Evolutionary conservation across 2,797 vertebrate species (phyloP), one percentile per base, ranked within the genome.

Genomic region (Knipowitschia caucasica): DNA sequence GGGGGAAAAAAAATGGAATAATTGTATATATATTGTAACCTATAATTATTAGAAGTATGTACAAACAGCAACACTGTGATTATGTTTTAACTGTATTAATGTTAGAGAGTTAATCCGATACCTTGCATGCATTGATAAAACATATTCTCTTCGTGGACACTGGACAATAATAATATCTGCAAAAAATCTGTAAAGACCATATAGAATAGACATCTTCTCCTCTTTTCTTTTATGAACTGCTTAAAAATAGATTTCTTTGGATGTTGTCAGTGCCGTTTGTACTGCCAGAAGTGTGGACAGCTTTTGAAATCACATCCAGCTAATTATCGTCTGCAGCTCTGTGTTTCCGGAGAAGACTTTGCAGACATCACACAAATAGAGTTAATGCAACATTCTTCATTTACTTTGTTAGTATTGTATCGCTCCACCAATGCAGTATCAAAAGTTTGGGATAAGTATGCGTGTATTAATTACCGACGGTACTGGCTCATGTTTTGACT

Each of bases 221-320:
- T 40, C 15, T 24, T 7, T 43, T 3, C 39, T 54, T 20, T 18
- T 21, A 6, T 26, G 23, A 53, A 44, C 29, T 49, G 24, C 38
- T 40, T 64, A 56, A 69, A 70, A 77, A 71, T 62, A 63, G 52
- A 44, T 54, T 35, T 2, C 64, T 33, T 45, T 44, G 25, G 50
- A 55, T 53, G 50, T 44, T 43, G 53, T 63, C 45, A 51, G n/a
- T 4, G 34, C 53, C 3, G 3, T 69, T 65, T 74, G 45, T 57
- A 34, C 53, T 35, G 62, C 73, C 66, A 60, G 46, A 44, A 55
- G 49, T 34, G 12, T n/a, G 42, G 51, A 50, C 34, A 27, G 18
- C 26, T 15, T 44, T 38, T 43, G 36, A 67, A 63, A 56, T 50
- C 17, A 40, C 23, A 44, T 56, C 25, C 23, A 30, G 50, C 42